Base-by-base conservation (phyloP, 2,797 vertebrate genomes). In the Periophthalmus magnuspinnatus region DNA sequence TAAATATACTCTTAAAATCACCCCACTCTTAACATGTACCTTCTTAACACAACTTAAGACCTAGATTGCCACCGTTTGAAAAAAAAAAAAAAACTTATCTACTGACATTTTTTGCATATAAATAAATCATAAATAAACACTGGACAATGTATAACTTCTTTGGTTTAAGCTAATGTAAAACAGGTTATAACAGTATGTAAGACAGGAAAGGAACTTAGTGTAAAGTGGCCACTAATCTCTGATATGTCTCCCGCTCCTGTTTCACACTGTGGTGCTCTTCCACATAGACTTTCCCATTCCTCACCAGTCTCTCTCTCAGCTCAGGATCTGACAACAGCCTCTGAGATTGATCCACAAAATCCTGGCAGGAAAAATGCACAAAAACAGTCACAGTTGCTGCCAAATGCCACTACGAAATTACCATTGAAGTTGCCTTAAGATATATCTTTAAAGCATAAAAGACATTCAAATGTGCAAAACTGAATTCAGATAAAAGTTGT, bases 321-420 rank as follows among this genome's bases (percentile, higher is more conserved):
- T 71, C 56, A 0, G 80, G 84, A 58, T 98, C 93, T 0, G 83
- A 84, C 74, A 96, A 78, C 84, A 99, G 90, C 69, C 88, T 93
- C 90, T 92, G 89, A 68, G 96, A 94, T 74, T 96, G 89, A 63
- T 75, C 81, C 71, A 98, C 87, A 85, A 99, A 99, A 79, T 97
- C 97, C 97, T 99, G 84, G 65, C 78, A 74, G 78, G 76, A 76
- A 74, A 54, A 67, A 82, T 87, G 66, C 65, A 68, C 64, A 79
- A 80, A 84, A 84, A 19, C 1, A 76, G 81, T 77, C 70, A 81
- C 47, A 74, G 80, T 84, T 54, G 65, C 54, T 81, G 83, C 81
- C 82, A 86, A 78, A 82, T 71, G 68, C 72, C 71, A 83, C 67
- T 79, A 78, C 68, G 85, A 83, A 76, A 71, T 73, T 65, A 13